Evolutionary conservation across 1,140 invertebrate species (phyloP), one percentile per base, ranked within the genome.

Genomic region (Scaptomyza montana): DNA sequence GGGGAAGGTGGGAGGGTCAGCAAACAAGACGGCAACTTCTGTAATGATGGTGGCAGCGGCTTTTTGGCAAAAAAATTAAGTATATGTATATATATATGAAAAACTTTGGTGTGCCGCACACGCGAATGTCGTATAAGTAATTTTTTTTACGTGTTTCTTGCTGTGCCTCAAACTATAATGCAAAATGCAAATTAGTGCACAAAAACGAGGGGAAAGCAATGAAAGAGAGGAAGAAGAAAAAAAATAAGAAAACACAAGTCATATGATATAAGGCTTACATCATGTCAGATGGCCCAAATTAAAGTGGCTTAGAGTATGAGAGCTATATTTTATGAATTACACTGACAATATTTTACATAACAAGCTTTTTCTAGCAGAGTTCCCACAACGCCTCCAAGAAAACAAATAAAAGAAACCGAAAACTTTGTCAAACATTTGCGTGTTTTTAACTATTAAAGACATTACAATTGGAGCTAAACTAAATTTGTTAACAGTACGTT

Each of bases 81-180:
- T 16, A 16, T 1, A 16, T 16, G 1, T 16, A 16, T 16, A 16
- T 16, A 1, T 16, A 16, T 16, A 16, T 16, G 16, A 16, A 16
- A 75, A 87, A 80, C 64, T 73, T 77, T 47, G 61, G 51, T 43
- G 68, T 45, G 33, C 36, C 65, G 46, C 79, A 63, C 81, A 86
- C 81, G 82, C 81, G 81, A 86, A 86, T 86, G 81, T 82, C 81
- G 81, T 86, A 87, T 86, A 86, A 87, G 71, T 72, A 69, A 70
- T 80, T 63, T 65, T 65, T 61, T 49, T 67, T 60, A 3, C 3
- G 21, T 25, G 21, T 46, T 77, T 57, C 13, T 36, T 64, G 8
- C 21, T 55, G 41, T 60, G 65, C 41, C 41, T 46, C 46, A 30
- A 67, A 66, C 67, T 74, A 80, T 81, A 78, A 75, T 68, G 78